Percentiles rank a stretch among this genome's conserved stretches.
These are phyloP conservation scores for Glossophaga mutica DNA, from an alignment of 2,797 vertebrate genomes.

Conservation along the genomic window DNA sequence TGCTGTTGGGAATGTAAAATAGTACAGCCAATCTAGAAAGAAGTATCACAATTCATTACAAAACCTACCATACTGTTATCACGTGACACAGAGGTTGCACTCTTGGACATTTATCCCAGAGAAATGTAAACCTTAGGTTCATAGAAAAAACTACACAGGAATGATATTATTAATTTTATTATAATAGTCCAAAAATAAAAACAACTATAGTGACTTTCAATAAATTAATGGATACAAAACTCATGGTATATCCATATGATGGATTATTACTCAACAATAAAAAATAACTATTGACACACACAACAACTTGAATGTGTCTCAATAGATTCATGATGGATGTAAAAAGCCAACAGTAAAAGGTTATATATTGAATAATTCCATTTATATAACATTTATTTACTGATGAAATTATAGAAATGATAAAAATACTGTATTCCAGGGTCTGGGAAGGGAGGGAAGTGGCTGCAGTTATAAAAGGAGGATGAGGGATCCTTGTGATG, in stretches of 20 bases:
- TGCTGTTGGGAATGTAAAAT: too few relatives aligned
- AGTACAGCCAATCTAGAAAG: too few relatives aligned
- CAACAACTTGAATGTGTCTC: not conserved
- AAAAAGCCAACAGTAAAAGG: not conserved
- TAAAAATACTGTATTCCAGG: not conserved
- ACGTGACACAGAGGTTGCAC: too few relatives aligned
- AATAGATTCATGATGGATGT: not conserved
- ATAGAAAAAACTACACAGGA: not conserved
- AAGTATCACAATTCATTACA: too few relatives aligned
- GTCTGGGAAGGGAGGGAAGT: not conserved
- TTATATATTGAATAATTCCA: not conserved
- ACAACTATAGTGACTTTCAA: not conserved
- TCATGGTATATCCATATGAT: too few relatives aligned
- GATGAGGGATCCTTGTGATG: not conserved
- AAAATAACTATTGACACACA: not conserved
- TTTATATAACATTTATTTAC: not conserved
- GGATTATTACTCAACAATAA: not conserved
- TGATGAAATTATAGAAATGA: not conserved
- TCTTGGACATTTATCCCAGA: too few relatives aligned
- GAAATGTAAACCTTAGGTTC: not conserved
- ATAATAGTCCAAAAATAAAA: not conserved
- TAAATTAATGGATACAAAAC: too few relatives aligned
- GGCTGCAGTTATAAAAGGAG: not conserved
- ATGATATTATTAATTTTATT: not conserved
- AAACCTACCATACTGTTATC: too few relatives aligned